A percentile compares a stretch with the other conserved stretches of the same genome.
phyloP scores from a whole-genome alignment of 2,888 invertebrate genomes.

The Leptarthrus brevirostris region DNA sequence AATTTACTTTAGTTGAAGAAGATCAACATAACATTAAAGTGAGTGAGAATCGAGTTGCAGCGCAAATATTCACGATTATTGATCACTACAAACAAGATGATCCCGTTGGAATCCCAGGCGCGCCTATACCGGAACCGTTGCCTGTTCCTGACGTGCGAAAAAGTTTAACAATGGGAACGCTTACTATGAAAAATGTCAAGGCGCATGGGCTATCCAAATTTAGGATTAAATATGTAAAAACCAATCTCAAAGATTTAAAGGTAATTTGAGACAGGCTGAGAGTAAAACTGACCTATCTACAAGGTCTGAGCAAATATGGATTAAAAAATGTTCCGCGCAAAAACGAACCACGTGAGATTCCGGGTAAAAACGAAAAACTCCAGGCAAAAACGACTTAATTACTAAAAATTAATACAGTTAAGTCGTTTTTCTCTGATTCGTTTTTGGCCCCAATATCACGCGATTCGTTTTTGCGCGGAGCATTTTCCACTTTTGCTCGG shows the following conservation, averaged over 20 bases:
- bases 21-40: conserved; percentile 62
- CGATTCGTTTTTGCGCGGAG: too few species aligned
- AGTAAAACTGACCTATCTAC: too few species aligned
- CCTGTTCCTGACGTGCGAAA: conserved; percentile 80
- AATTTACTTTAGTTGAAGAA: conserved; percentile 6
- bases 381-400: too few species aligned
- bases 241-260: conserved; percentile 81
- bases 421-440: too few species aligned
- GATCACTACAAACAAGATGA: conserved; percentile 85
- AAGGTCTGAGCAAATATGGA: too few species aligned
- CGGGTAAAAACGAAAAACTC: too few species aligned
- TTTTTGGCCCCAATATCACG: too few species aligned
- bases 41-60: conserved; percentile 77
- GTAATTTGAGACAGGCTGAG: too few species aligned
- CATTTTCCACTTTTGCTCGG: too few species aligned
- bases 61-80: conserved; percentile 76
- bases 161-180: conserved; percentile 75
- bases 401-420: too few species aligned
- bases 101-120: conserved; percentile 84
- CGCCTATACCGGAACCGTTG: conserved; percentile 83
- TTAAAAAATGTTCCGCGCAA: too few species aligned
- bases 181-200: conserved; percentile 78
- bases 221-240: conserved; percentile 76
- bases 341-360: too few species aligned
- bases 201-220: conserved; percentile 84